Conservation (phyloP, 2,888 invertebrate species). For the Caenorhabditis imperialis region DNA sequence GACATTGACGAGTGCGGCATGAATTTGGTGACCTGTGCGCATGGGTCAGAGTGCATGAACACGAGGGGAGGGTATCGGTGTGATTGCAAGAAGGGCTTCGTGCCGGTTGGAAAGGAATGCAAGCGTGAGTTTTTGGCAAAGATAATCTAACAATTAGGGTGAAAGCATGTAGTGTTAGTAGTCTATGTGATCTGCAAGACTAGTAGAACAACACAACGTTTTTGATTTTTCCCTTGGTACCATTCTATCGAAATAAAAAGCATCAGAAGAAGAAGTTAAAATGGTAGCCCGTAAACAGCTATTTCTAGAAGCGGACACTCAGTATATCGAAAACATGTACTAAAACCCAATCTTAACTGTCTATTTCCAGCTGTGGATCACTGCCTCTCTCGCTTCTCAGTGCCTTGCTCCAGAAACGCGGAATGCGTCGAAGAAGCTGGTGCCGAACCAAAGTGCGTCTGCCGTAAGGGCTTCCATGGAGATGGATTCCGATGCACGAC, state of each 20-base stretch:
- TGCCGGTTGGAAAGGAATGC: constrained; percentile 72
- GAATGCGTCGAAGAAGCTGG: constrained; percentile 59
- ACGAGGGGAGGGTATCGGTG: constrained; percentile 84
- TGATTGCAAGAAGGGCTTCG: constrained; percentile 67
- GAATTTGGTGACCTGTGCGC: constrained; percentile 84
- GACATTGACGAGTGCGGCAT: constrained; percentile 92
- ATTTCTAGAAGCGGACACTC: neutral
- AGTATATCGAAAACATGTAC: neutral
- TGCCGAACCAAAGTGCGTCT: constrained; percentile 64
- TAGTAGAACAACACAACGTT: too few relatives aligned
- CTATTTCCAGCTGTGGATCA: constrained; percentile 34
- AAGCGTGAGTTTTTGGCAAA: constrained; percentile 62
- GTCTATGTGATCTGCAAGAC: too few relatives aligned
- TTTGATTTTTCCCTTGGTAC: too few relatives aligned
- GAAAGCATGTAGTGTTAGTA: too few relatives aligned
- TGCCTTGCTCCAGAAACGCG: constrained; percentile 67
- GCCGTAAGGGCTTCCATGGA: constrained; percentile 69
- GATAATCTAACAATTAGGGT: too few relatives aligned
- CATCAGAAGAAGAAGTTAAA: too few relatives aligned
- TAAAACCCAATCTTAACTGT: too few relatives aligned
- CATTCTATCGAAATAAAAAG: too few relatives aligned
- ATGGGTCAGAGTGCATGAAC: constrained; percentile 87
- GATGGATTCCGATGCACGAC: constrained; percentile 65
- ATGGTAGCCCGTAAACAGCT: too few relatives aligned
- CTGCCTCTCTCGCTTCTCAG: constrained; percentile 63